These are phyloP conservation scores for Megastigmus dorsalis DNA, from an alignment of 2,888 invertebrate species.

Conservation along the genomic window DNA sequence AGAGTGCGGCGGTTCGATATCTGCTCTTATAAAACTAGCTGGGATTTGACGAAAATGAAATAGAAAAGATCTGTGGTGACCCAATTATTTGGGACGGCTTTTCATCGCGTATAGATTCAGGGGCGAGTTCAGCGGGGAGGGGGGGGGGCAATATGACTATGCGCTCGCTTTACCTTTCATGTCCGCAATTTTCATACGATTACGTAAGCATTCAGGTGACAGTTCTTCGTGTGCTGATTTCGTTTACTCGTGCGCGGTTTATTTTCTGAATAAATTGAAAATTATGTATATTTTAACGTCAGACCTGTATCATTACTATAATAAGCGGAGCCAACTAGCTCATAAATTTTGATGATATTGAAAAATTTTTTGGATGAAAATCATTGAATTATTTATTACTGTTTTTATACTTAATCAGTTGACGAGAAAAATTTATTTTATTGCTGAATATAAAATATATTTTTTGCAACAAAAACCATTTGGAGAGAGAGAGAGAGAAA, in stretches of 20 bases:
- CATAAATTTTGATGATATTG: too few relatives aligned
- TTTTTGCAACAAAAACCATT: too few relatives aligned
- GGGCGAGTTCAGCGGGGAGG: background rate
- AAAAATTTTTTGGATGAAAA: too few relatives aligned
- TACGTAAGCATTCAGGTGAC: conserved; percentile 18
- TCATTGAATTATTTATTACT: too few relatives aligned
- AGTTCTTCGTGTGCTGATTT: conserved; percentile 25
- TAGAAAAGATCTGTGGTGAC: conserved; percentile 17
- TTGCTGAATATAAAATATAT: too few relatives aligned
- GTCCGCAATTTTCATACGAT: conserved; percentile 17
- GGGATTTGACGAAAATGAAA: conserved; percentile 28
- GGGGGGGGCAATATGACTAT: conserved; percentile 1
- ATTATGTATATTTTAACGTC: background rate
- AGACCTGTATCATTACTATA: too few relatives aligned
- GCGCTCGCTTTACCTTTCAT: background rate
- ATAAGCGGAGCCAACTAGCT: too few relatives aligned
- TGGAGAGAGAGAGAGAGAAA: too few relatives aligned
- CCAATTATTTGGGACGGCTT: conserved; percentile 8
- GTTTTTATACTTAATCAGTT: too few relatives aligned
- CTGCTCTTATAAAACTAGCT: background rate
- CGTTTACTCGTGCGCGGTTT: background rate
- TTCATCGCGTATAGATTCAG: background rate
- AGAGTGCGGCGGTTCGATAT: background rate
- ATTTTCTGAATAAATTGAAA: background rate
- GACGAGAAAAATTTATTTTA: too few relatives aligned